Conservation (phyloP, 2,888 invertebrate genomes). For the Amiota minor region DNA sequence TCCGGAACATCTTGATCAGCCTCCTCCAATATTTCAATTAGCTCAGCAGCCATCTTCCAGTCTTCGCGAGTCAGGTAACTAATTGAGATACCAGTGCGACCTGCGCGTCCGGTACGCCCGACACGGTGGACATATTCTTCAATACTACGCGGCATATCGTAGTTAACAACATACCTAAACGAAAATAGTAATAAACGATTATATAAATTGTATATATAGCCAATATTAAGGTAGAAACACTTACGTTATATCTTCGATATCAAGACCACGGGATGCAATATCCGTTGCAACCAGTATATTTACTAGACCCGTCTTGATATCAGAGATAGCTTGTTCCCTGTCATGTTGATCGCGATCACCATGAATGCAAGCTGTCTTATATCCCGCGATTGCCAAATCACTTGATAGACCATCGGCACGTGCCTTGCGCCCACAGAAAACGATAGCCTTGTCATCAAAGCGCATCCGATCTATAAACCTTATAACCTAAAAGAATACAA, state of each 20-base stretch:
- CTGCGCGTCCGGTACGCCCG: constrained; percentile 96
- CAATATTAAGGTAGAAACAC: background rate
- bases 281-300: constrained; percentile 94
- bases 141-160: constrained; percentile 93
- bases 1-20: constrained; percentile 88
- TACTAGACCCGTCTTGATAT: constrained; percentile 85
- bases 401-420: constrained; percentile 88
- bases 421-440: constrained; percentile 91
- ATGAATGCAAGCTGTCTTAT: constrained; percentile 87
- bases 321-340: constrained; percentile 86
- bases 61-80: constrained; percentile 87
- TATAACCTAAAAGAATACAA: constrained; percentile 74
- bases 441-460: constrained; percentile 86
- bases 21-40: constrained; percentile 90
- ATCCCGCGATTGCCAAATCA: constrained; percentile 82
- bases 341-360: constrained; percentile 89
- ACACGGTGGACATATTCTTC: constrained; percentile 95
- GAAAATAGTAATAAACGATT: too few relatives aligned
- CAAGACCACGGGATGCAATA: constrained; percentile 94
- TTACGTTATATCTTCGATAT: constrained; percentile 88
- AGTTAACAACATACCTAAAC: constrained; percentile 84
- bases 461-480: constrained; percentile 82
- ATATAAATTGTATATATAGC: too few relatives aligned
- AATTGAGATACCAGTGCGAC: constrained; percentile 86
- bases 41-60: constrained; percentile 86